These are phyloP conservation scores for Euwallacea fornicatus DNA, from an alignment of 1,140 invertebrate genomes.

Conservation along the genomic window DNA sequence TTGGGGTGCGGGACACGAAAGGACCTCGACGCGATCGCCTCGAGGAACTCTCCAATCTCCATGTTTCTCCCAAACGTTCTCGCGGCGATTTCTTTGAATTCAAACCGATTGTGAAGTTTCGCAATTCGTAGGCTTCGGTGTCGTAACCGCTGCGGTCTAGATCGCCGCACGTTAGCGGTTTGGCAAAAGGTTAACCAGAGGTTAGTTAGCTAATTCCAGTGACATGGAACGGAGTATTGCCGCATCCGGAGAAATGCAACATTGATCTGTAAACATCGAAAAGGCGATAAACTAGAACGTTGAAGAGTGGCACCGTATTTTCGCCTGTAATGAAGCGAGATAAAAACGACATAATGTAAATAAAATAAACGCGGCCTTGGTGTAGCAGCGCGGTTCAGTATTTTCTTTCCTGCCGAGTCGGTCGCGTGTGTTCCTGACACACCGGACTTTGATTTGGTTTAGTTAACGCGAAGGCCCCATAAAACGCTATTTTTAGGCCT, in stretches of 20 bases:
- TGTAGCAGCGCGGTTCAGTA: constrained; percentile 11
- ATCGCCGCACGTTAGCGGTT: background rate
- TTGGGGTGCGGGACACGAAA: too few relatives aligned
- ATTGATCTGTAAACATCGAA: too few relatives aligned
- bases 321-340: constrained; percentile 19
- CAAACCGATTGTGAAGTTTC: background rate
- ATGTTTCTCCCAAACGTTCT: too few relatives aligned
- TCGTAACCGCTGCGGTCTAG: background rate
- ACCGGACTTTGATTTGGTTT: constrained; percentile 18
- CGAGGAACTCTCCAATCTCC: background rate
- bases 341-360: constrained; percentile 28
- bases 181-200: background rate
- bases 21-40: background rate
- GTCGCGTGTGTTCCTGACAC: constrained; percentile 15
- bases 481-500: constrained; percentile 20
- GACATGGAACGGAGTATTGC: background rate
- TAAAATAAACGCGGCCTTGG: constrained; percentile 33
- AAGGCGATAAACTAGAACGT: background rate
- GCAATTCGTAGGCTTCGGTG: background rate
- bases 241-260: too few relatives aligned
- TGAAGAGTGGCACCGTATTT: background rate
- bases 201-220: background rate
- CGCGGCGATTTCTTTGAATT: too few relatives aligned
- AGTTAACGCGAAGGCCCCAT: constrained; percentile 23
- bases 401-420: constrained; percentile 21